Evolutionary conservation across 2,113 vertebrate genomes (phyloP).

Genomic region (Periophthalmus modestus): DNA sequence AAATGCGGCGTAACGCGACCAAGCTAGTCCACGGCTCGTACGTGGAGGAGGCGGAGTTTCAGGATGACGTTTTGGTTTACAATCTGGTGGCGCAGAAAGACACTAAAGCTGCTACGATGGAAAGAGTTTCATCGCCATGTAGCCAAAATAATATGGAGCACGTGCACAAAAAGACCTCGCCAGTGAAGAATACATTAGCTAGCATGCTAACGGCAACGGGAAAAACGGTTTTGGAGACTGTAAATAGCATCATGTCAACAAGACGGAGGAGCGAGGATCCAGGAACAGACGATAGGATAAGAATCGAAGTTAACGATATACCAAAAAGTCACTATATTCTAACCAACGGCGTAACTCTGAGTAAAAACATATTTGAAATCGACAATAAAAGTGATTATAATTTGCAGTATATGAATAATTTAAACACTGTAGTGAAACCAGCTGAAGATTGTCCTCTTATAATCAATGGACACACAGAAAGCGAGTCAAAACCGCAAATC

Average conservation of each 20-base stretch:
- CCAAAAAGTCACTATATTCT: conserved; percentile 3
- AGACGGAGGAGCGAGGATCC: conserved; percentile 53
- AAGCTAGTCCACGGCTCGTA: conserved; percentile 86
- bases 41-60: conserved; percentile 91
- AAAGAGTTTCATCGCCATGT: conserved; percentile 28
- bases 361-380: conserved; percentile 24
- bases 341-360: conserved; percentile 62
- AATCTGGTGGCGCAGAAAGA: conserved; percentile 88
- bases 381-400: neutral
- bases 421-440: neutral
- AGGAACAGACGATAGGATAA: conserved; percentile 39
- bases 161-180: neutral
- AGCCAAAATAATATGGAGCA: neutral
- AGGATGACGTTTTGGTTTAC: conserved; percentile 92
- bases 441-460: neutral
- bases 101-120: conserved; percentile 64
- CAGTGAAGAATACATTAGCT: neutral
- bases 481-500: neutral
- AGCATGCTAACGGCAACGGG: conserved; percentile 18
- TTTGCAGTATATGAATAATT: neutral
- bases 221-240: conserved; percentile 47
- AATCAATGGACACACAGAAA: conserved; percentile 26
- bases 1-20: conserved; percentile 88
- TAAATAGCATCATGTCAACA: conserved; percentile 54
- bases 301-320: conserved; percentile 21